Base-by-base conservation (phyloP, 2,113 vertebrate species). In the Daphoenositta chrysoptera region DNA sequence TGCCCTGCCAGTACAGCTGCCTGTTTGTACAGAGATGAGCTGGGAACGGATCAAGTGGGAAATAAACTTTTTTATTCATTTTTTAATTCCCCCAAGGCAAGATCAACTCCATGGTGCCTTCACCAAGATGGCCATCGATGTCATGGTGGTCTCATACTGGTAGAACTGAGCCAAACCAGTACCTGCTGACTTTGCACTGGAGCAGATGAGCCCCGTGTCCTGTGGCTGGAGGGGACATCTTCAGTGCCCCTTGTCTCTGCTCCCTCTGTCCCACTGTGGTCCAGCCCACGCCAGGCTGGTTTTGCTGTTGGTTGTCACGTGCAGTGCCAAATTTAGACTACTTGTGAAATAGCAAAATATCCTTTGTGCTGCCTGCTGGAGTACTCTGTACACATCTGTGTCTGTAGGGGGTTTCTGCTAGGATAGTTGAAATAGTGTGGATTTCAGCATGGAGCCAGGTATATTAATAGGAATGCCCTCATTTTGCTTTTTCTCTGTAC, bases 141-240 rank as follows among this genome's bases (percentile, higher is more conserved):
- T 69, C 68, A 80, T 2, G 0, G 2, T 47, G 57, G 22, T 17
- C 47, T 63, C 0, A 0, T 51, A 64, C 31, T 10, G 3, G 18
- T 13, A 17, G 13, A n/a, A 22, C 44, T 56, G 57, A 85, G 42
- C 21, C 47, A 40, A 66, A 30, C 40, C 3, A 9, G 33, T 27
- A 40, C 23, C 27, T 17, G 64, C 53, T 85, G 35, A 11, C 23
- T 70, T 79, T 47, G 12, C 3, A 1, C 23, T 73, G 64, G 37
- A 87, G 58, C 6, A 7, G 24, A 48, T 50, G 31, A n/a, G 4
- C 39, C n/a, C 12, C 0, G 0, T 58, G 53, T 39, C 44, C 44
- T 10, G 13, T 56, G 42, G 18, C 65, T 53, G 35, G 14, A 64
- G 23, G 33, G 42, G 35, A 58, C 28, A 30, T 37, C 24, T 65